Conservation (phyloP, 2,113 vertebrate genomes). For the Eleginops maclovinus region DNA sequence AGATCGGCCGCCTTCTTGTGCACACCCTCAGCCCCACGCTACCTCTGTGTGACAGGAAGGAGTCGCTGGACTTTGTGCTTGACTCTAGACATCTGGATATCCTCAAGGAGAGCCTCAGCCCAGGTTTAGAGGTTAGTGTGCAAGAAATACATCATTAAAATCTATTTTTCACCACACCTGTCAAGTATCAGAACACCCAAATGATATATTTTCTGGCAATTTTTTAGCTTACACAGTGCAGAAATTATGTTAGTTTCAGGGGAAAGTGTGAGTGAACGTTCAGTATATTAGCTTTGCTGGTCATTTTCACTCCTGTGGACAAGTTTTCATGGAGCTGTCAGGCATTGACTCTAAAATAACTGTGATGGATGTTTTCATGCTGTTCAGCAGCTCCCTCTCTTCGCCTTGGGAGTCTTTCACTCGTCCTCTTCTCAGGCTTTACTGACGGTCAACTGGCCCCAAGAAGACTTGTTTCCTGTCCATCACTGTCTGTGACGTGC, state of each 20-base stretch:
- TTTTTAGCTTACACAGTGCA: background rate
- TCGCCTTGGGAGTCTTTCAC: constrained; percentile 13
- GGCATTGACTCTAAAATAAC: constrained; percentile 20
- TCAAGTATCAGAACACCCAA: background rate
- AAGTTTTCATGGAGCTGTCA: constrained; percentile 13
- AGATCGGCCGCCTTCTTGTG: constrained; percentile 94
- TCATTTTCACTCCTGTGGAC: constrained; percentile 9
- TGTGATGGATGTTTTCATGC: constrained; percentile 18
- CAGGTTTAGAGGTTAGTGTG: constrained; percentile 88
- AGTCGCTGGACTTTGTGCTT: constrained; percentile 88
- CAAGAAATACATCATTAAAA: background rate
- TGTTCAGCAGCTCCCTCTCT: constrained; percentile 13
- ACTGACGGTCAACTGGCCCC: background rate
- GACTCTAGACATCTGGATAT: constrained; percentile 92
- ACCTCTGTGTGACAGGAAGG: constrained; percentile 86
- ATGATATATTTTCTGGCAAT: background rate
- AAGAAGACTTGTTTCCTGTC: background rate
- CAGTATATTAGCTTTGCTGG: constrained; percentile 13
- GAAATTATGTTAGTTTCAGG: background rate
- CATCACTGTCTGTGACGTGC: background rate
- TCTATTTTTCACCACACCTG: background rate
- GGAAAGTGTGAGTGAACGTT: constrained; percentile 3
- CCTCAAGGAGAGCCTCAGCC: constrained; percentile 92
- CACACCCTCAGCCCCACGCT: constrained; percentile 89
- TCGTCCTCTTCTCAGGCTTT: constrained; percentile 2